These are phyloP conservation scores for Lepidochitona cinerea DNA, from an alignment of 2,888 invertebrate species.

Conservation along the genomic window DNA sequence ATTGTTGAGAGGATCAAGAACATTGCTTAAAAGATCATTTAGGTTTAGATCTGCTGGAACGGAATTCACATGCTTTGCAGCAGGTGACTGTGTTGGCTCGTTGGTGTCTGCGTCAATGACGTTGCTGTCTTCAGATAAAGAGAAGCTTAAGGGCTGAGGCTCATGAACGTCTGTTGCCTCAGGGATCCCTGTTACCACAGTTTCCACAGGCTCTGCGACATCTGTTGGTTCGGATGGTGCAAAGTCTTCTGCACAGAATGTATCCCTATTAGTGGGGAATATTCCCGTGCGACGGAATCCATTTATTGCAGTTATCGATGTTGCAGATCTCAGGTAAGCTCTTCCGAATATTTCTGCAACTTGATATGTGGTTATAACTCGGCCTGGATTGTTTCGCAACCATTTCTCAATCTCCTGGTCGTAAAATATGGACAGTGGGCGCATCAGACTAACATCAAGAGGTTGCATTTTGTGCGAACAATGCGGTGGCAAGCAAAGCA, in stretches of 20 bases:
- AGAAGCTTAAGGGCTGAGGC: no score
- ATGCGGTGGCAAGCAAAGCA: no score
- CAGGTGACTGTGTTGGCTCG: no score
- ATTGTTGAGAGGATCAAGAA: no score
- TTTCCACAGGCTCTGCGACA: neutral
- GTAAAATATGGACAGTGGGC: neutral
- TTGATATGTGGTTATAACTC: neutral
- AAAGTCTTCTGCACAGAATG: neutral
- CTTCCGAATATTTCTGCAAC: neutral
- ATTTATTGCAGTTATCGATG: neutral
- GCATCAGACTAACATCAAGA: neutral
- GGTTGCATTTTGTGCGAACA: neutral
- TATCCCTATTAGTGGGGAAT: neutral
- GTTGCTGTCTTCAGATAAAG: no score
- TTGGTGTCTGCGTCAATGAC: no score
- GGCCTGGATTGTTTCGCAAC: no score
- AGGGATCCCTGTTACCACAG: neutral
- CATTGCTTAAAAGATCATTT: no score
- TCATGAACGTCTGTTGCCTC: neutral
- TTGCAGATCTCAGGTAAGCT: neutral
- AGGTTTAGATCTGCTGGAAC: no score
- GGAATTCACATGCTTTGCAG: no score
- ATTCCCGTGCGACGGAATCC: neutral
- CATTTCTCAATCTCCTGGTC: neutral
- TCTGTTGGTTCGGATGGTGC: neutral